Evolutionary conservation across 2,797 vertebrate species (phyloP), one percentile per base, ranked within the genome.

Genomic region (Silurus lanzhouensis): DNA sequence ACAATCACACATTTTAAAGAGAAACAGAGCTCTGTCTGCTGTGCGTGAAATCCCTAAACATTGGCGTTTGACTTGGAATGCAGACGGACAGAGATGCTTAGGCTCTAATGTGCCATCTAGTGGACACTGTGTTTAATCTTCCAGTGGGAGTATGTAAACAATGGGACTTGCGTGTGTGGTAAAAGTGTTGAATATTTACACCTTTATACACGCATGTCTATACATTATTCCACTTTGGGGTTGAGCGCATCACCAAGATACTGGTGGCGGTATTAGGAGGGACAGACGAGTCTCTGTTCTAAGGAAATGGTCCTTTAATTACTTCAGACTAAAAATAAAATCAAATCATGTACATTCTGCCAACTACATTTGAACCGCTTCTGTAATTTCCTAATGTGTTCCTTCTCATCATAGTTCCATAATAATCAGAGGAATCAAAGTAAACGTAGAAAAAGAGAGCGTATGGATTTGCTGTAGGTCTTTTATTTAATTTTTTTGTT

Each of bases 21-120:
- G 20, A n/a, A 48, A n/a, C 17, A 31, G 25, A 13, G 14, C 6
- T 19, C 1, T 1, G 17, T n/a, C 44, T 14, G 22, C 22, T 52
- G 71, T 7, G 10, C 22, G 52, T n/a, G 71, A 15, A 74, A n/a
- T 22, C 22, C 13, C 46, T 12, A 38, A 20, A 58, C 52, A 1
- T 31, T 76, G 57, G 14, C 38, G 74, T 78, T 61, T 22, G 19
- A 27, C 5, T 20, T 38, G 25, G 15, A 19, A 76, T 27, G 1
- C 55, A 10, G 25, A 5, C 7, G 10, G 1, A 27, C 52, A 74
- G 44, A 1, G 72, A 57, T 20, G 17, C 38, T 60, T 77, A 38
- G 75, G 27, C 57, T 60, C 75, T 38, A 57, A 61, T 15, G 19
- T 61, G 57, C 75, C 75, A 61, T 78, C 75, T 78, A 22, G 75